Percentiles rank a stretch among this genome's conserved stretches.
phyloP scores from a whole-genome alignment of 1,140 invertebrate species.

The Acyrthosiphon pisum region DNA sequence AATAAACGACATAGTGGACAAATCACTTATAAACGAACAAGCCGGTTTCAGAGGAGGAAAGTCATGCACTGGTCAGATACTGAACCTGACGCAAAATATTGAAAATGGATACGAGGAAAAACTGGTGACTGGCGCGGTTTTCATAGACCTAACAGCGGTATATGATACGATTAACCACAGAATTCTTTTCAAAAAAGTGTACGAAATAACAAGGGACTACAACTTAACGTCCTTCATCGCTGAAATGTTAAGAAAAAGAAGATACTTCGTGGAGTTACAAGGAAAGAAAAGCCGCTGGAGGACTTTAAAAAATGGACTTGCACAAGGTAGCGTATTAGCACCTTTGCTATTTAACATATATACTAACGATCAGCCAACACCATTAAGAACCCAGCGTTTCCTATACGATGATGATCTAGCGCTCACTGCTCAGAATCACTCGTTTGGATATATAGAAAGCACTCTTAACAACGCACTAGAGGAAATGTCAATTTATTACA shows the following conservation, averaged over 20 bases:
- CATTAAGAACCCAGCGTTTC: background rate
- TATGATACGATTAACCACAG: background rate
- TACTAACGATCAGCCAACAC: background rate
- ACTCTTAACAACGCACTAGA: background rate
- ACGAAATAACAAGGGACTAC: background rate
- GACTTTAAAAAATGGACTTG: conserved; percentile 16
- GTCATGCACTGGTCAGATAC: no score
- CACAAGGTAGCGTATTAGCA: conserved; percentile 39
- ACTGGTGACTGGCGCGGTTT: no score
- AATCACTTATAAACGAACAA: no score
- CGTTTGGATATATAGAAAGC: background rate
- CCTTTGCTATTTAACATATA: conserved; percentile 35
- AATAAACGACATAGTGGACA: no score
- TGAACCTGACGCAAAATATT: no score
- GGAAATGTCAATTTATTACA: conserved; percentile 12
- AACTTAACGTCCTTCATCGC: background rate
- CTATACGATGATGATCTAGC: background rate
- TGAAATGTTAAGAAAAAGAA: background rate
- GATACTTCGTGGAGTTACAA: background rate
- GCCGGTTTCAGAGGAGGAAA: no score
- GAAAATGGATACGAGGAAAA: no score
- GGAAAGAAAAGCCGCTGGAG: conserved; percentile 9
- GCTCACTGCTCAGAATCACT: background rate
- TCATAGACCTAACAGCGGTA: no score
- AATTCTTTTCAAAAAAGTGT: background rate